These are phyloP conservation scores for Aphelinus atriplicis DNA, from an alignment of 1,140 invertebrate species.

Conservation along the genomic window DNA sequence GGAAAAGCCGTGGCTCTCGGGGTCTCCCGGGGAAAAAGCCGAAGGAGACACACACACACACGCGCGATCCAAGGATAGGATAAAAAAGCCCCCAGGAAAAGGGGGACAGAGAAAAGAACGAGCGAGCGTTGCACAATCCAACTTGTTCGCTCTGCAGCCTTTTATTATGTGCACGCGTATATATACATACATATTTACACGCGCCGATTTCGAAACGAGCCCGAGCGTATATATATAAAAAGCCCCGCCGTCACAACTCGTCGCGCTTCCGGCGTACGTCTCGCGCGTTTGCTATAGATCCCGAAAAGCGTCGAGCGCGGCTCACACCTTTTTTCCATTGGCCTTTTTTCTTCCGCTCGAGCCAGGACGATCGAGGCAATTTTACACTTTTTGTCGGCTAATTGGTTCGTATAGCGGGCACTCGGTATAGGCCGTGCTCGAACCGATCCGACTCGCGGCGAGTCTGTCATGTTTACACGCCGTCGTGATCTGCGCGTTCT, in stretches of 20 bases:
- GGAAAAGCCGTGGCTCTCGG: too few species aligned
- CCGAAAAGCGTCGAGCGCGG: too few species aligned
- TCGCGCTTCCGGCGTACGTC: background rate
- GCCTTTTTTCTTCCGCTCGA: too few species aligned
- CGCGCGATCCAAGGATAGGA: background rate
- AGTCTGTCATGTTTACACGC: too few species aligned
- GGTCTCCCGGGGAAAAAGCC: background rate
- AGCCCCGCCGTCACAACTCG: background rate
- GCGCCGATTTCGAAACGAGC: constrained; percentile 2
- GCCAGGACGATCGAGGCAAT: too few species aligned
- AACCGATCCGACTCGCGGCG: too few species aligned
- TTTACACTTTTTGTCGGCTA: too few species aligned
- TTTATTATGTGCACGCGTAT: background rate
- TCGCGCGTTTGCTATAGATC: too few species aligned
- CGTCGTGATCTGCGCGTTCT: too few species aligned
- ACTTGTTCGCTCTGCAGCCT: background rate
- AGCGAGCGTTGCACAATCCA: background rate
- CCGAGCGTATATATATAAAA: background rate
- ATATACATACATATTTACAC: background rate
- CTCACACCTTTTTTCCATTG: too few species aligned
- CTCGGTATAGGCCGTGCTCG: too few species aligned
- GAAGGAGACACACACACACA: background rate
- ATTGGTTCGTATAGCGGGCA: too few species aligned
- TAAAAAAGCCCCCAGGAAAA: background rate
- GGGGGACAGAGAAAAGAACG: constrained; percentile 10